Evolutionary conservation across 2,888 invertebrate species (phyloP), one percentile per base, ranked within the genome.

Genomic region (Diarsia mendica): DNA sequence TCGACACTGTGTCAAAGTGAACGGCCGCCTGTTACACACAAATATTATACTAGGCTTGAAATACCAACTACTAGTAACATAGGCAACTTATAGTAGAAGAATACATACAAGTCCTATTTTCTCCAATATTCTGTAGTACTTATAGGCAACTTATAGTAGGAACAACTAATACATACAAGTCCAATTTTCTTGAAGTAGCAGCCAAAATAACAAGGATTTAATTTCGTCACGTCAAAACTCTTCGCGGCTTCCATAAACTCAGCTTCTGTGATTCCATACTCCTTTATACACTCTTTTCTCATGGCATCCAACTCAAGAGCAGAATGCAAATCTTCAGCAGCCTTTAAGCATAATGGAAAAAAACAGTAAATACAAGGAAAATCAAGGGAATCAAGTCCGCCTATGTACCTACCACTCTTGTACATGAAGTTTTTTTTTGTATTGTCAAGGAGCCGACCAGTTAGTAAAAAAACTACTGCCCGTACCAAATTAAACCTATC

Each of bases 121-220:
- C 51, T 53, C 28, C 28, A 28, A 28, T 28, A 28, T 28, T 28
- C 28, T 28, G 28, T 28, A 28, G 28, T 28, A 28, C 28, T 28
- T 2, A 28, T 28, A 28, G n/a, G 53, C 10, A 53, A n/a, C 10
- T 2, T 0, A 4, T 13, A n/a, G 5, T 13, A 55, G 55, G 13
- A 23, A 2, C 0, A 1, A 23, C 11, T 23, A 46, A 69, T 28
- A 70, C 71, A 28, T 70, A 71, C 71, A 10, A 51, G 10, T 28
- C 71, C 71, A 51, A 70, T 3, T n/a, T 8, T 53, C 51, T 53
- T 71, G 6, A 44, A 53, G 44, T 28, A 71, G 28, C 71, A 71
- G 20, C 71, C 44, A 70, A 44, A 70, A 28, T 8, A 70, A 71
- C 71, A 71, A 6, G 71, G 44, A 18, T 70, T 13, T n/a, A 71